Percentiles rank a stretch among this genome's conserved stretches.
phyloP scores from a whole-genome alignment of 2,113 vertebrate genomes.

The Plecturocebus donacophilus region DNA sequence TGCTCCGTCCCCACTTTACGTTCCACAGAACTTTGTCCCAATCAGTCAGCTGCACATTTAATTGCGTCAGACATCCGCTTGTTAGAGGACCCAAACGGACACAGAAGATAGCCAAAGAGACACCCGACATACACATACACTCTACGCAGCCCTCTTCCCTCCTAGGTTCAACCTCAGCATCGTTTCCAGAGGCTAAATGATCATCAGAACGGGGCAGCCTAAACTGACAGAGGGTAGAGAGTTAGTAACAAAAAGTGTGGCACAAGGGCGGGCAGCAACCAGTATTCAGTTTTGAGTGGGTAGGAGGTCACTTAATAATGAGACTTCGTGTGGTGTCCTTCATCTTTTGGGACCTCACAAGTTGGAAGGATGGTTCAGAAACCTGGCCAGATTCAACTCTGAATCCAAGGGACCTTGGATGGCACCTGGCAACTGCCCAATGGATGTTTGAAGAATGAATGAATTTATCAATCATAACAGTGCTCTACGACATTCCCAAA shows the following conservation, averaged over 20 bases:
- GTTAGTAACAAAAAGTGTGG: not conserved
- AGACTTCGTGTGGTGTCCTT: not conserved
- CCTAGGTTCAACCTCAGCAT: not conserved
- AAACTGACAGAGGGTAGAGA: not conserved
- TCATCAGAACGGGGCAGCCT: not conserved
- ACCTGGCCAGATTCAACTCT: not conserved
- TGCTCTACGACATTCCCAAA: not conserved
- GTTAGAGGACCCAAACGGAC: not conserved
- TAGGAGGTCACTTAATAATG: not conserved
- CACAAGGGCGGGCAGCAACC: fast-evolving
- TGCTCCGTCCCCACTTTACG: not conserved
- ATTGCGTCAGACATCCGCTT: not conserved
- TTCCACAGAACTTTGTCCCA: not conserved
- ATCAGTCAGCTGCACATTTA: not conserved
- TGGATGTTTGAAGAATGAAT: not conserved
- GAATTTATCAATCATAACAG: not conserved
- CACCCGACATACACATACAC: not conserved
- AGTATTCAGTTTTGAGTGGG: not conserved
- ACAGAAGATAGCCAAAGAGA: not conserved
- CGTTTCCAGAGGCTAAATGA: not conserved
- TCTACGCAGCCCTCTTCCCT: not conserved
- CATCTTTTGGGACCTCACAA: not conserved
- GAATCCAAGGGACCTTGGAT: not conserved
- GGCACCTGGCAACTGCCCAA: not conserved
- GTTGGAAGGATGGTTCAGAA: not conserved